Conservation (phyloP, 2,888 invertebrate species). For the Torymus auratus region DNA sequence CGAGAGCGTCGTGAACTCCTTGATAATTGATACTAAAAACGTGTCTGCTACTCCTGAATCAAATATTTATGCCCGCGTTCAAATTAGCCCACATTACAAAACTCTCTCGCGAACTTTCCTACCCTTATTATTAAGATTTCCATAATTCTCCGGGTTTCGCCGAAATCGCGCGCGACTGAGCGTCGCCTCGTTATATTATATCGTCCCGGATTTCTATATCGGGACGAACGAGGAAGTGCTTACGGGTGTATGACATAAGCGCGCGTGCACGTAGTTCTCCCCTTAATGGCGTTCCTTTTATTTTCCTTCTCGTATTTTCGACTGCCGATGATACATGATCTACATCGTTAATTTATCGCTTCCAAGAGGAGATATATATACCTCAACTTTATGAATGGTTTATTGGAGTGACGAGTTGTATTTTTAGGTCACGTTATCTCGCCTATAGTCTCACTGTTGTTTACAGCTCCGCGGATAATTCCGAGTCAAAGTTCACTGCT, state of each 20-base stretch:
- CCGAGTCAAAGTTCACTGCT: slow-evolving; percentile 15
- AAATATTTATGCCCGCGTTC: too few species aligned
- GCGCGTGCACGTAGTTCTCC: neutral
- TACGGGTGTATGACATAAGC: slow-evolving; percentile 11
- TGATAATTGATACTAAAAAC: too few species aligned
- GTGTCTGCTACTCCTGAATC: too few species aligned
- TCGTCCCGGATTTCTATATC: slow-evolving; percentile 29
- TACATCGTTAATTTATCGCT: too few species aligned
- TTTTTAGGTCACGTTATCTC: neutral
- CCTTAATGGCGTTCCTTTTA: too few species aligned
- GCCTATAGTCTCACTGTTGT: neutral
- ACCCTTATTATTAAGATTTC: slow-evolving; percentile 46
- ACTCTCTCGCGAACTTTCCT: neutral
- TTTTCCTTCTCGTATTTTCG: too few species aligned
- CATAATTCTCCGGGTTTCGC: slow-evolving; percentile 48
- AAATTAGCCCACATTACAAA: too few species aligned
- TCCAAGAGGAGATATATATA: too few species aligned
- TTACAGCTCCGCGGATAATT: slow-evolving; percentile 11
- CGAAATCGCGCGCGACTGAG: neutral
- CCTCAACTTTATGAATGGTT: too few species aligned
- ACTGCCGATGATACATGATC: too few species aligned
- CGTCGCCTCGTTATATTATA: neutral
- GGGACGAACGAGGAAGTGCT: slow-evolving; percentile 3
- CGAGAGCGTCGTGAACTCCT: too few species aligned
- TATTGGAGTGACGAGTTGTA: too few species aligned